A percentile compares a stretch with the other conserved stretches of the same genome.
phyloP scores from a whole-genome alignment of 2,113 vertebrate genomes.

The Bostrychus sinensis region DNA sequence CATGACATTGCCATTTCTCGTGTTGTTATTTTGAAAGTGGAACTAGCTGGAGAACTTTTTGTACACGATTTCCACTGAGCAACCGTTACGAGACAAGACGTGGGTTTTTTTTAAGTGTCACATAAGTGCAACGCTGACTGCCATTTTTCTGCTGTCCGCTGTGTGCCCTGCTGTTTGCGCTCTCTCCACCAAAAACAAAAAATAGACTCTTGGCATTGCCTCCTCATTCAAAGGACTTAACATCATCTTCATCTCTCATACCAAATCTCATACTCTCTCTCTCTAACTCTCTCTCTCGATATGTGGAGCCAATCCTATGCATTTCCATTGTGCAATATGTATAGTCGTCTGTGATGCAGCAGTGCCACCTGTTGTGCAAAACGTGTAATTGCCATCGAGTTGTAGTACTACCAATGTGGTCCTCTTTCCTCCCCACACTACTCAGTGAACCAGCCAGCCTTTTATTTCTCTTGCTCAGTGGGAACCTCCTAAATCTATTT shows the following conservation, averaged over 20 bases:
- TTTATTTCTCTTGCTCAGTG: slow-evolving; percentile 62
- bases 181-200: too few species aligned
- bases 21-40: slow-evolving; percentile 16
- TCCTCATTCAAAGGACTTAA: slow-evolving; percentile 21
- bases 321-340: slow-evolving; percentile 71
- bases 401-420: slow-evolving; percentile 57
- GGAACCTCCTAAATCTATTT: slow-evolving; percentile 59
- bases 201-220: slow-evolving; percentile 41
- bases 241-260: slow-evolving; percentile 30
- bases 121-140: slow-evolving; percentile 48
- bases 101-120: slow-evolving; percentile 37
- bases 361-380: slow-evolving; percentile 73
- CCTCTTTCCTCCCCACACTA: slow-evolving; percentile 61
- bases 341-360: slow-evolving; percentile 69
- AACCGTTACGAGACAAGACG: slow-evolving; percentile 22
- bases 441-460: slow-evolving; percentile 78
- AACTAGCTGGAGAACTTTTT: slow-evolving; percentile 31
- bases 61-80: slow-evolving; percentile 46
- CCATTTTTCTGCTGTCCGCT: slow-evolving; percentile 43
- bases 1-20: slow-evolving; percentile 50
- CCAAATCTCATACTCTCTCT: slow-evolving; percentile 46
- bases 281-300: too few species aligned
- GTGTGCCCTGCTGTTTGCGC: too few species aligned
- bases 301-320: slow-evolving; percentile 61
- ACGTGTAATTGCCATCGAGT: slow-evolving; percentile 64